Base-by-base conservation (phyloP, 2,888 invertebrate genomes). In the Agrotis puta region DNA sequence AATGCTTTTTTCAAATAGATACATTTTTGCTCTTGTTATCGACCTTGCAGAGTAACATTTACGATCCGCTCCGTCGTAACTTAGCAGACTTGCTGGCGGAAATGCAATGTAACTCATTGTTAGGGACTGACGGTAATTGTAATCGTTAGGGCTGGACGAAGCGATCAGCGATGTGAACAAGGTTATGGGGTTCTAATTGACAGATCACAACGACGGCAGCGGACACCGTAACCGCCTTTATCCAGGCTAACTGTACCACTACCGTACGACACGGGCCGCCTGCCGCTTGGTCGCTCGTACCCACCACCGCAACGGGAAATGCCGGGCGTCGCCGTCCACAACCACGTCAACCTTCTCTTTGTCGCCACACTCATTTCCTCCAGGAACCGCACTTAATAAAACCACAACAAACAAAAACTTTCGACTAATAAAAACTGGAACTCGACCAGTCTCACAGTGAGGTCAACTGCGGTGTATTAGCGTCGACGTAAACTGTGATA, bases 171-270 rank as follows among this genome's bases (percentile, higher is more conserved):
- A 91, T 92, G 92, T 90, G 91, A 93, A 93, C 92, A 91, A 90
- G 91, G 92, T 91, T 92, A 91, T 91, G 90, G 90, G 90, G 88
- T 89, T 91, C 89, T 93, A 94, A 94, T 94, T 94, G 93, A 93
- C 93, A 94, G 92, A 93, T 92, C 91, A 90, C 86, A 90, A 88
- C 86, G 88, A 89, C 88, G 86, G 88, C 86, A 78, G 88, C 90
- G 90, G 89, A 89, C 92, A 89, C 89, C 89, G 91, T 92, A 93
- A 92, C 92, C 88, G 91, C 89, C 90, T 92, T 89, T 90, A 90
- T 92, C 87, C 89, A 89, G 89, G 84, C 83, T 94, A 95, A 95
- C 94, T 93, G 94, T 95, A 94, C 88, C 87, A 91, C 92, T 92
- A 92, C 92, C 91, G 93, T 92, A 91, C 89, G 89, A 90, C 90